Evolutionary conservation across 2,888 invertebrate species (phyloP), one percentile per base, ranked within the genome.

Genomic region (Pterobdella sp.): DNA sequence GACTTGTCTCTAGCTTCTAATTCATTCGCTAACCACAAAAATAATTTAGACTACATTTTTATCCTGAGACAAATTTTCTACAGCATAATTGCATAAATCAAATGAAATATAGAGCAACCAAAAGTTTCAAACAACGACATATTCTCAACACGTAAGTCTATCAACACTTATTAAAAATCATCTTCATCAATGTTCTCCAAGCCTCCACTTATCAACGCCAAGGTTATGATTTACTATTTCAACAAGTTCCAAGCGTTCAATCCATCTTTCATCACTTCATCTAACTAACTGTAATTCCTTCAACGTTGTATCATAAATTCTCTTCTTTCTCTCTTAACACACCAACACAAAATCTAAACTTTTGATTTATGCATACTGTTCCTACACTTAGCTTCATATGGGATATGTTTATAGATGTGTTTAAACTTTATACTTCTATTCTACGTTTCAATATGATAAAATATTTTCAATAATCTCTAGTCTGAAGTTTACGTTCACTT

Each of bases 321-420:
- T 26, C 18, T 56, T 26, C 60, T 56, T 56, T 56, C 60, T n/a
- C 60, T 56, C 26, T 56, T 56, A 56, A 56, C 60, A 56, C 60
- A 56, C 60, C 60, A 56, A 56, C 60, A 56, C 60, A 56, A 56
- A 56, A 26, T 56, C 60, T 26, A 14, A 4, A 4, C 26, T 22
- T 22, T 18, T 4, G 10, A 56, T 56, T 56, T 56, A 56, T 7
- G 18, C 26, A 14, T 4, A 56, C 60, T 3, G 18, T 56, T 56
- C 4, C 22, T 7, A 14, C 10, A 14, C 10, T 42, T 42, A 14
- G 22, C 22, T 7, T 42, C 10, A 22, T 7, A 14, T 42, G 7
- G 49, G 7, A 42, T 42, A 22, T 7, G 49, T 42, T 42, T 42
- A 42, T 42, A 22, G 49, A 22, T 42, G 49, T 42, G 49, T 42